Evolutionary conservation across 2,113 vertebrate species (phyloP), one percentile per base, ranked within the genome.

Genomic region (Axis porcinus): DNA sequence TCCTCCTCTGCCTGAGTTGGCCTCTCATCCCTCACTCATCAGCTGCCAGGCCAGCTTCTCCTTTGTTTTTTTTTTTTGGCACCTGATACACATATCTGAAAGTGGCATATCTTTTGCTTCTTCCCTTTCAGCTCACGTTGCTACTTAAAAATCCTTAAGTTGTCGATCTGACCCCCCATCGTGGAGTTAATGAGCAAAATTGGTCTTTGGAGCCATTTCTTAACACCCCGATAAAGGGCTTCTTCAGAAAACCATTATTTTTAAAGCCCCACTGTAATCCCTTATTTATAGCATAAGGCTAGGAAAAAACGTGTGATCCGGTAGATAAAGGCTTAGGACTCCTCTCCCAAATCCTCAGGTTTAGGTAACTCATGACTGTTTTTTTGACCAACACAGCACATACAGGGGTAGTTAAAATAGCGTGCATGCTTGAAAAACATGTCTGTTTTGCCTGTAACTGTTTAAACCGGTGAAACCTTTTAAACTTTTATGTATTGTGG

Each of bases 391-490:
- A 57, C 64, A 55, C 25, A 91, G 45, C 36, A 67, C 17, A 76
- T 76, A 74, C 78, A 89, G 84, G 78, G 21, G n/a, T 47, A 89
- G 60, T 98, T 95, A 89, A 91, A 89, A 67, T 84, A 95, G 94
- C 97, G 93, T 97, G 94, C 97, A 94, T 97, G 94, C 86, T 94
- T 87, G 52, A 60, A 96, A 91, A 83, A 27, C 45, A 81, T 95
- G 82, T 93, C 78, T 86, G 62, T 95, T 93, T 97, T 43, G 82
- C 45, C 30, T 97, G 57, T 88, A 91, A 85, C 67, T 87, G 83
- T 89, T 79, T 52, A 60, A 92, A 70, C 85, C 88, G 88, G 40
- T 91, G 92, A 95, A 57, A 54, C 47, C 67, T 93, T 94, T 94
- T 52, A 79, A 7, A 16, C 74, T 96, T 96, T 86, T 87, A 84